Evolutionary conservation across 1,140 invertebrate species (phyloP).

Genomic region (Mercenaria mercenaria): DNA sequence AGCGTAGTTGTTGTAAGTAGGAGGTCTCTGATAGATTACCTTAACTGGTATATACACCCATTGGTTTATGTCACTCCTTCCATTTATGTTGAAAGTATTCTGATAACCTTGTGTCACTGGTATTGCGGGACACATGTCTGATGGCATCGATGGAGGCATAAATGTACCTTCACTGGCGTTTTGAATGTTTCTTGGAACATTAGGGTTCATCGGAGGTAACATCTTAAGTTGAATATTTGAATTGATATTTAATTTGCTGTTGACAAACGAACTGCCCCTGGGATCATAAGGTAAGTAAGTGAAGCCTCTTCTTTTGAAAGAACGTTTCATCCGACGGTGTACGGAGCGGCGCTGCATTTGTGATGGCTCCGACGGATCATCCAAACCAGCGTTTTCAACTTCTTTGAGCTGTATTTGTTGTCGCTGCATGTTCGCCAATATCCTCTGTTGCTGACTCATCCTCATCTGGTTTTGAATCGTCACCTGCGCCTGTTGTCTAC

Average conservation of each 20-base stretch:
- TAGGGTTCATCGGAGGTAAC: neutral
- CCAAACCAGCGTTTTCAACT: neutral
- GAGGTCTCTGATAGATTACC: conserved; percentile 75
- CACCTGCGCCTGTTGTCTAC: neutral
- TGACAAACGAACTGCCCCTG: neutral
- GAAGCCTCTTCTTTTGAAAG: neutral
- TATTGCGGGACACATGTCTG: neutral
- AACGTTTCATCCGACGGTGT: neutral
- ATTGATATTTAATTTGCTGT: neutral
- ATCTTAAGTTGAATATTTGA: neutral
- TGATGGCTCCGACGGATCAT: neutral
- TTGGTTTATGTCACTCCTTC: conserved; percentile 75
- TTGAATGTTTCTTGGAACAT: neutral
- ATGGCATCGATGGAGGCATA: neutral
- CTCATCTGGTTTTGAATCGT: neutral
- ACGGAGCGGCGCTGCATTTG: neutral
- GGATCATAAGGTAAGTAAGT: neutral
- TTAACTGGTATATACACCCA: conserved; percentile 81
- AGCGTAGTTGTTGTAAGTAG: conserved; percentile 70
- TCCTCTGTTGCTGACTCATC: neutral
- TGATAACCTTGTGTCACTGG: conserved; percentile 70
- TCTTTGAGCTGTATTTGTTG: neutral
- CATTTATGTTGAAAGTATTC: conserved; percentile 79
- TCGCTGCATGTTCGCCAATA: neutral
- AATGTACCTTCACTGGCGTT: conserved; percentile 17